Percentiles rank a stretch among this genome's conserved stretches.
phyloP scores from a whole-genome alignment of 2,797 vertebrate genomes.

The Alauda arvensis region DNA sequence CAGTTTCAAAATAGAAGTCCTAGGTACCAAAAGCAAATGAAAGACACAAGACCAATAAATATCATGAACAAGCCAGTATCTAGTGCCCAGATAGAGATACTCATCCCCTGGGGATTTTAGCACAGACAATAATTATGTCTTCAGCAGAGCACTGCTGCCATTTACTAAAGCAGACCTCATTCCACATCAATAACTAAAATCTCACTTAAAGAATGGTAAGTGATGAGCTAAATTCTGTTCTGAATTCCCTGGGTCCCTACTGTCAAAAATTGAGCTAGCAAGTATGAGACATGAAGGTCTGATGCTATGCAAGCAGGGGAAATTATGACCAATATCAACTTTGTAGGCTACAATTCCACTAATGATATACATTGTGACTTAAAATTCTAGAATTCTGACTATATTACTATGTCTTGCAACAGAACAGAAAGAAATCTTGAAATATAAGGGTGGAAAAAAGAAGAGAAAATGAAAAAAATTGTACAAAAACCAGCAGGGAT shows the following conservation, averaged over 20 bases:
- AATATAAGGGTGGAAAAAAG: accelerated
- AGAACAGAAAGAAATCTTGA: neutral
- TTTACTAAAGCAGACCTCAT: neutral
- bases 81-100: neutral
- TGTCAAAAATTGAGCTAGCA: neutral
- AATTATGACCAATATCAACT: neutral
- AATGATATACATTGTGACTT: neutral
- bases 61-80: neutral
- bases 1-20: neutral
- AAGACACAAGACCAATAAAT: slow-evolving; percentile 22
- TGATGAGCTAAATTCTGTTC: neutral
- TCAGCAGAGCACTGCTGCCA: neutral
- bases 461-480: accelerated
- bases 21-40: neutral
- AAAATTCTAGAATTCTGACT: neutral
- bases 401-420: neutral
- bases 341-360: neutral
- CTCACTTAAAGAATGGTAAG: neutral
- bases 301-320: neutral
- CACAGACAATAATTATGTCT: neutral
- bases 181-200: neutral
- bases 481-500: neutral
- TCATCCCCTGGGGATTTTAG: neutral
- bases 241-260: neutral
- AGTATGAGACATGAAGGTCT: neutral